Evolutionary conservation across 2,113 vertebrate genomes (phyloP).

Genomic region (Polypterus bichir): DNA sequence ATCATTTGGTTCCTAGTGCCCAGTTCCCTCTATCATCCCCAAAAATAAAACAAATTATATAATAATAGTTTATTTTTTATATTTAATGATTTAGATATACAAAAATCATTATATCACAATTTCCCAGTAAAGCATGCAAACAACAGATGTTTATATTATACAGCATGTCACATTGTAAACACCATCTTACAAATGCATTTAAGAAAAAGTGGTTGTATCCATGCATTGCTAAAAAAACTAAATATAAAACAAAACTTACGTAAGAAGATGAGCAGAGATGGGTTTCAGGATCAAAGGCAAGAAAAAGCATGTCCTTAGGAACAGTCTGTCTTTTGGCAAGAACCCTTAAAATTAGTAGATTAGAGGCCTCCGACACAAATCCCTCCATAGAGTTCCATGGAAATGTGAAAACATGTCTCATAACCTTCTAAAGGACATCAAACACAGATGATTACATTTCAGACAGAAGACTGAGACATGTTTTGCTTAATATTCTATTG

Average conservation of each 20-base stretch:
- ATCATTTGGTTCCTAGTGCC: slow-evolving; percentile 47
- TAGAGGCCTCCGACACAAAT: slow-evolving; percentile 66
- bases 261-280: slow-evolving; percentile 52
- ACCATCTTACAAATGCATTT: too few relatives aligned
- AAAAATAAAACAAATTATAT: not conserved
- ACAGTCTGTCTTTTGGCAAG: slow-evolving; percentile 45
- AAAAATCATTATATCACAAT: too few relatives aligned
- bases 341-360: slow-evolving; percentile 67
- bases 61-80: not conserved
- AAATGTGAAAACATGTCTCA: slow-evolving; percentile 31
- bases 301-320: slow-evolving; percentile 51
- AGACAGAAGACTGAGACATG: not conserved
- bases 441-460: too few relatives aligned
- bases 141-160: too few relatives aligned
- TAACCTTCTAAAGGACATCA: slow-evolving; percentile 37
- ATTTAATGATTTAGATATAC: too few relatives aligned
- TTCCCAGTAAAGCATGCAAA: too few relatives aligned
- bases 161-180: too few relatives aligned
- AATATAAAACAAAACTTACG: slow-evolving; percentile 43
- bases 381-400: slow-evolving; percentile 35
- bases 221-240: not conserved
- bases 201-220: too few relatives aligned
- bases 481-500: not conserved
- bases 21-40: slow-evolving; percentile 39
- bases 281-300: slow-evolving; percentile 49